Evolutionary conservation across 2,797 vertebrate species (phyloP).

Genomic region (Tragopan temminckii): DNA sequence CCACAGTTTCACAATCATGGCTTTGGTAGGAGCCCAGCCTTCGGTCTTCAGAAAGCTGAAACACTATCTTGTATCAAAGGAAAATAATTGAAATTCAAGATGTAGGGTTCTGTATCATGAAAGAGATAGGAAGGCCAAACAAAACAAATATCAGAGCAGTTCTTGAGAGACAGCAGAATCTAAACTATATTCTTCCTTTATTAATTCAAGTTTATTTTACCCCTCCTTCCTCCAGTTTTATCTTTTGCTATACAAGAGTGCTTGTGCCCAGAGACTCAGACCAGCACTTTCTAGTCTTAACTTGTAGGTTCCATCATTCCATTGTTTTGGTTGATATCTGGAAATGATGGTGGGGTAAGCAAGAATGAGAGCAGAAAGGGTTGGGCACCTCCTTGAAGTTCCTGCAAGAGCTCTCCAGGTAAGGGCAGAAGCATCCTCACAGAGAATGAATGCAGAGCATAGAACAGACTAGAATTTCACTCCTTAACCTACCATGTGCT

Average conservation of each 20-base stretch:
- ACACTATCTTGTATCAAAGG: conserved; percentile 16
- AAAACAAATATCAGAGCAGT: conserved; percentile 43
- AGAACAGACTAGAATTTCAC: not conserved
- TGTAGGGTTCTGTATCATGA: not conserved
- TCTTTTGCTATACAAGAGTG: not conserved
- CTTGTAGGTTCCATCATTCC: not conserved
- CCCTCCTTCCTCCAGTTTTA: not conserved
- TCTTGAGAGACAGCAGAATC: conserved; percentile 55
- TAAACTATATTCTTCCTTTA: not conserved
- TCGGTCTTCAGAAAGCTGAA: conserved; percentile 1
- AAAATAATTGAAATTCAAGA: not conserved
- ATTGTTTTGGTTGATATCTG: not conserved
- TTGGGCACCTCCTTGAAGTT: not conserved
- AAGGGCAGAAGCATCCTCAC: not conserved
- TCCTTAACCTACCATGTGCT: not conserved
- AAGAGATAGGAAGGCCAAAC: conserved; percentile 42
- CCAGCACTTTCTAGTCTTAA: not conserved
- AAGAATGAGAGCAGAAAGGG: not conserved
- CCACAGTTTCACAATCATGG: not conserved
- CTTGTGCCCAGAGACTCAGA: not conserved
- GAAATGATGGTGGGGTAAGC: not conserved
- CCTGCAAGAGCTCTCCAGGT: not conserved
- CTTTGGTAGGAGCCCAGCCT: conserved; percentile 4
- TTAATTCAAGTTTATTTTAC: conserved; percentile 53
- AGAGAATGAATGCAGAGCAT: not conserved